Percentiles rank a stretch among this genome's conserved stretches.
Conservation (phyloP, 2,797 vertebrate genomes). For the Arctocebus calabarensis region DNA sequence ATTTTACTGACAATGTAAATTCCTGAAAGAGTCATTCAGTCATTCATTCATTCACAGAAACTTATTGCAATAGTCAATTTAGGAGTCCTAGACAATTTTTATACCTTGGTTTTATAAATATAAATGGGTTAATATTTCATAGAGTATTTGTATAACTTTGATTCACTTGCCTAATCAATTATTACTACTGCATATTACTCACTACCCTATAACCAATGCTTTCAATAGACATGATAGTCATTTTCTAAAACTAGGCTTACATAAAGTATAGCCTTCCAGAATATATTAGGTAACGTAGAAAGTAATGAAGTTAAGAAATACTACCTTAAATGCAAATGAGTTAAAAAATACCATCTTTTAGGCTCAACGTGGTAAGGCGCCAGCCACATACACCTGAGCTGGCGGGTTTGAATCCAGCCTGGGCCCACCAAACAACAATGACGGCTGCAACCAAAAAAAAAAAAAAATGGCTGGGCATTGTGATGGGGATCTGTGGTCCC, state of each 20-base stretch:
- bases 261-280: conserved; percentile 15
- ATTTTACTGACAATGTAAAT: conserved; percentile 56
- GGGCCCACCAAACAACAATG: too few relatives aligned
- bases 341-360: conserved; percentile 31
- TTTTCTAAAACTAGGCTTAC: not conserved
- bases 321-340: not conserved
- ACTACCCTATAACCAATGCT: not conserved
- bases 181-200: not conserved
- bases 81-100: conserved; percentile 45
- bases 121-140: conserved; percentile 48
- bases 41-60: not conserved
- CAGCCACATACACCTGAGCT: too few relatives aligned
- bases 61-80: conserved; percentile 23
- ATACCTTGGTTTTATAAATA: conserved; percentile 31
- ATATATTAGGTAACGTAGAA: conserved; percentile 30
- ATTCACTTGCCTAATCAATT: conserved; percentile 26
- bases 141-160: conserved; percentile 49
- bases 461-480: too few relatives aligned
- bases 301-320: conserved; percentile 21
- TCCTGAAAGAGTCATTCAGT: conserved; percentile 26
- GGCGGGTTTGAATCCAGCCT: too few relatives aligned
- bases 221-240: not conserved
- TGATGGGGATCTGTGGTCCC: too few relatives aligned
- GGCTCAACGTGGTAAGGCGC: too few relatives aligned
- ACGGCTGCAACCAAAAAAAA: too few relatives aligned